Percentiles rank a stretch among this genome's conserved stretches.
phyloP scores from a whole-genome alignment of 2,113 vertebrate species.

The Globicephala melas region DNA sequence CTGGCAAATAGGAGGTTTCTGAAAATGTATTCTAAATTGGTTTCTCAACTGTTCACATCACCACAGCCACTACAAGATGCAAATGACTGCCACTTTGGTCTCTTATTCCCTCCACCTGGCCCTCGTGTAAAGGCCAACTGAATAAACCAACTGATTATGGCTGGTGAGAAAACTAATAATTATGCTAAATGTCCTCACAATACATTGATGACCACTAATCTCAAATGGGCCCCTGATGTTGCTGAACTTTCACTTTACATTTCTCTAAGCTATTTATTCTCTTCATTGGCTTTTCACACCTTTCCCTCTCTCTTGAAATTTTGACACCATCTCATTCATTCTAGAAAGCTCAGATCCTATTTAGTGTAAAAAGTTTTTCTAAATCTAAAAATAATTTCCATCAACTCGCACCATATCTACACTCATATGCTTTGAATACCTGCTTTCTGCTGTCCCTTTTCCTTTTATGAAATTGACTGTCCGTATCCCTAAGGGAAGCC shows the following conservation, averaged over 20 bases:
- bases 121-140: neutral
- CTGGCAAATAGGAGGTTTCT: constrained; percentile 28
- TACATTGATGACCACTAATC: neutral
- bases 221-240: neutral
- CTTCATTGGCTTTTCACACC: neutral
- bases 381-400: neutral
- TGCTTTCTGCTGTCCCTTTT: neutral
- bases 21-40: neutral
- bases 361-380: neutral
- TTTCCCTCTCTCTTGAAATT: neutral
- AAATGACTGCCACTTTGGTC: fast-evolving
- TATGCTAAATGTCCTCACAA: neutral
- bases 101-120: neutral
- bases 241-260: neutral
- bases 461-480: neutral
- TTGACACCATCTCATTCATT: neutral
- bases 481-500: neutral
- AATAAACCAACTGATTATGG: neutral
- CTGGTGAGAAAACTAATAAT: neutral
- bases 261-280: neutral
- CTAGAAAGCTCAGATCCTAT: neutral
- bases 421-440: neutral
- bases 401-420: neutral
- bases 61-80: neutral
- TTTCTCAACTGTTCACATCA: neutral